These are phyloP conservation scores for Malurus melanocephalus DNA, from an alignment of 2,113 vertebrate species.

Conservation along the genomic window DNA sequence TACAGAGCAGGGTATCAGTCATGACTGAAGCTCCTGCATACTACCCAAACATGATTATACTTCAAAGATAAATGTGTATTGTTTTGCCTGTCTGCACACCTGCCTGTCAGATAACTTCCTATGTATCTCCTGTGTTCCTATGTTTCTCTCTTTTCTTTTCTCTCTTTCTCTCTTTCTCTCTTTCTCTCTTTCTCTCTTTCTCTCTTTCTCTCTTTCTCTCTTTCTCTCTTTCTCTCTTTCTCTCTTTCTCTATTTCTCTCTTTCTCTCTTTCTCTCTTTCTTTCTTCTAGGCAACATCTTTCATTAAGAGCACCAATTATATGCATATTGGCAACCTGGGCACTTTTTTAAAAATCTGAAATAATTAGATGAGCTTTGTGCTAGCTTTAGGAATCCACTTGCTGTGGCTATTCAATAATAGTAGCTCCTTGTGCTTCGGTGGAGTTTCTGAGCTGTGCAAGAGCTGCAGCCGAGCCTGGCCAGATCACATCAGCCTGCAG, in stretches of 20 bases:
- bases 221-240: too few relatives aligned
- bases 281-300: background rate
- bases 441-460: background rate
- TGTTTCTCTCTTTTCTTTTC: fast-evolving
- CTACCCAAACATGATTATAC: background rate
- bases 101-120: background rate
- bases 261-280: too few relatives aligned
- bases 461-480: fast-evolving
- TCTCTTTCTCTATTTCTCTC: too few relatives aligned
- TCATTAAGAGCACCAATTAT: background rate
- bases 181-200: fast-evolving
- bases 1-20: background rate
- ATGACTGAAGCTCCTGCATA: background rate
- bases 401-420: background rate
- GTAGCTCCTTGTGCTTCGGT: background rate
- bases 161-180: too few relatives aligned
- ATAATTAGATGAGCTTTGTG: background rate
- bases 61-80: background rate
- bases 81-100: background rate
- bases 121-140: background rate
- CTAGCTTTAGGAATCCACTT: background rate
- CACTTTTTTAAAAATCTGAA: background rate
- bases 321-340: fast-evolving
- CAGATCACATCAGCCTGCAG: background rate
- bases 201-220: fast-evolving